phyloP scores from a whole-genome alignment of 2,113 vertebrate genomes.

The Phrynosoma platyrhinos region DNA sequence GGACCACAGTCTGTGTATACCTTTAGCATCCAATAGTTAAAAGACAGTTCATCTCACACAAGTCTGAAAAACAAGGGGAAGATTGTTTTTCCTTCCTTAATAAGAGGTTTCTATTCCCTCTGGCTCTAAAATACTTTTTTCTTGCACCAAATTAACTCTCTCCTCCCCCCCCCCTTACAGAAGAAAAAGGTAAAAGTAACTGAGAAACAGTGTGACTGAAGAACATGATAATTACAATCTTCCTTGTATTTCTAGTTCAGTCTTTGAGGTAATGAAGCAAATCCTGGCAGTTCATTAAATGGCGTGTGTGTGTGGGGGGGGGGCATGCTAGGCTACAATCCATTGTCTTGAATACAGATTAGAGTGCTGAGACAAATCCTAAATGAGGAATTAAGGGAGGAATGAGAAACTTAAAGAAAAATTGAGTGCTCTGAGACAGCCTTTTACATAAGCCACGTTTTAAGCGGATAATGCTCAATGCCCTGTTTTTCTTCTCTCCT shows the following conservation, averaged over 20 bases:
- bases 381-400: conserved; percentile 22
- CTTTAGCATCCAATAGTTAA: no score
- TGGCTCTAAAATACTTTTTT: conserved; percentile 5
- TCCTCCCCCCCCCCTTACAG: no score
- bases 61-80: no score
- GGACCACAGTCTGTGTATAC: no score
- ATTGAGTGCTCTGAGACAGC: background rate
- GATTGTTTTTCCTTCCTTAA: background rate
- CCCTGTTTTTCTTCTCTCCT: background rate
- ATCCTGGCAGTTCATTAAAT: conserved; percentile 46
- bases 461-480: background rate
- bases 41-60: no score
- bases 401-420: conserved; percentile 2
- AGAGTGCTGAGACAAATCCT: conserved; percentile 30
- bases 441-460: background rate
- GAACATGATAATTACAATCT: conserved; percentile 43
- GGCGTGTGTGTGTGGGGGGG: no score
- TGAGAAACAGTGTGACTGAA: conserved; percentile 26
- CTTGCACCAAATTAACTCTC: conserved; percentile 18
- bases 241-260: conserved; percentile 24
- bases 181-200: conserved; percentile 22
- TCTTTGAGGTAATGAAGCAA: conserved; percentile 33
- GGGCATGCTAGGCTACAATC: background rate
- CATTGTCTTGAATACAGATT: conserved; percentile 27
- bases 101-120: conserved; percentile 6